A percentile compares a stretch with the other conserved stretches of the same genome.
Evolutionary conservation across 2,113 vertebrate genomes (phyloP).

Genomic region (Pygoscelis adeliae): DNA sequence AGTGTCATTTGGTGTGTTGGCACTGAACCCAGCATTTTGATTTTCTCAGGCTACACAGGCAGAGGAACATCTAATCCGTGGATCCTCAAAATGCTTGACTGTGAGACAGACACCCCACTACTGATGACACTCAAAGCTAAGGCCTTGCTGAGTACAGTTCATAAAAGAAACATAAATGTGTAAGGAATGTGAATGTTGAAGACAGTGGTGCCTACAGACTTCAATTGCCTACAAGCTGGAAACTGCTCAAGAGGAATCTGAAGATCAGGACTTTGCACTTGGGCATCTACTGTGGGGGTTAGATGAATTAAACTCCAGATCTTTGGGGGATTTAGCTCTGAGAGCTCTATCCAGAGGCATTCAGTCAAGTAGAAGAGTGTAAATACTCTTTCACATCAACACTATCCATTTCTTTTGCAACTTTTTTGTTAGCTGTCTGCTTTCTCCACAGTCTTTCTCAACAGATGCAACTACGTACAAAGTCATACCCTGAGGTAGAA

Average conservation of each 20-base stretch:
- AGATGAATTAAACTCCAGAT: background rate
- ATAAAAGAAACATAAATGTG: background rate
- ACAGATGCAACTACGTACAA: background rate
- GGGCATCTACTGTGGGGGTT: background rate
- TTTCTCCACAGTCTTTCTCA: background rate
- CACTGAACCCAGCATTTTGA: background rate
- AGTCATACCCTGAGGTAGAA: background rate
- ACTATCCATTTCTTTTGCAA: background rate
- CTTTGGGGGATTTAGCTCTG: background rate
- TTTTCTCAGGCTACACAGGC: background rate
- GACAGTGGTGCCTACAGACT: background rate
- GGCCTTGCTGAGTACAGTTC: background rate
- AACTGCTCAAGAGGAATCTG: background rate
- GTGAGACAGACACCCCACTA: background rate
- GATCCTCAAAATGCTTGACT: background rate
- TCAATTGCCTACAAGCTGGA: background rate
- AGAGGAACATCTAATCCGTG: background rate
- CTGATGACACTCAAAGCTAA: background rate
- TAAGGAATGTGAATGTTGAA: background rate
- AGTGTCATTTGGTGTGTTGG: background rate
- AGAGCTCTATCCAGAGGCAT: background rate
- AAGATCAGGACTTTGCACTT: background rate
- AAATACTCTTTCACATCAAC: background rate
- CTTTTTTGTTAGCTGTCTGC: background rate
- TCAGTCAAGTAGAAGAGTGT: background rate